Base-by-base conservation (phyloP, 2,888 invertebrate species). In the Epinotia bilunana region DNA sequence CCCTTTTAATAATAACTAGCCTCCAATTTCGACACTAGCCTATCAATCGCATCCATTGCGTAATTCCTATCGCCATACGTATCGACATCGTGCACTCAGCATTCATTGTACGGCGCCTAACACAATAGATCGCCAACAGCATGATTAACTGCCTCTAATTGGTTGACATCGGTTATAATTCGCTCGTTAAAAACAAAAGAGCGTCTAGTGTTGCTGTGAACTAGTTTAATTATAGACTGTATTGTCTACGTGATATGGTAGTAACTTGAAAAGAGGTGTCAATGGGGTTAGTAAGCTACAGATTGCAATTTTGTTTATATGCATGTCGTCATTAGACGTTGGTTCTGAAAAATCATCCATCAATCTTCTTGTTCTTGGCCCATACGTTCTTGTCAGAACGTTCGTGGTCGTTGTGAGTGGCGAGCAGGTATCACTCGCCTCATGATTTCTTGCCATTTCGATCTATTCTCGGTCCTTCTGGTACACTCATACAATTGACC, bases 21-120 rank as follows among this genome's bases (percentile, higher is more conserved):
- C 5, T 33, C 53, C 16, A 61, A 78, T 28, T 67, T 74, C 79
- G 78, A 71, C 79, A 77, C 74, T 64, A 80, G 80, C 80, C 79
- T 78, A 80, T 79, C 79, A 80, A 81, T 81, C 79, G 78, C 77
- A 76, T 84, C 53, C 83, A 85, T 89, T 89, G 86, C 86, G 86
- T 80, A 87, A 90, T 76, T 2, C 11, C 67, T 68, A 78, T 81
- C 70, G 75, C 77, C 76, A 18, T 33, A 72, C 76, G 81, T 83
- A 81, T 84, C 83, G 84, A 79, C 81, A 78, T 79, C 83, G 76
- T 79, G 81, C 83, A 87, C 84, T 90, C 88, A 88, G 85, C 88
- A 90, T 89, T 84, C 91, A 84, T 79, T 84, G 87, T 84, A 84
- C 60, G 64, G 13, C 74, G 71, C 67, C 60, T 76, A 76, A 76